These are phyloP conservation scores for Palythoa heliodiscus DNA, from an alignment of 92 coral and sea anemone species.

Conservation along the genomic window DNA sequence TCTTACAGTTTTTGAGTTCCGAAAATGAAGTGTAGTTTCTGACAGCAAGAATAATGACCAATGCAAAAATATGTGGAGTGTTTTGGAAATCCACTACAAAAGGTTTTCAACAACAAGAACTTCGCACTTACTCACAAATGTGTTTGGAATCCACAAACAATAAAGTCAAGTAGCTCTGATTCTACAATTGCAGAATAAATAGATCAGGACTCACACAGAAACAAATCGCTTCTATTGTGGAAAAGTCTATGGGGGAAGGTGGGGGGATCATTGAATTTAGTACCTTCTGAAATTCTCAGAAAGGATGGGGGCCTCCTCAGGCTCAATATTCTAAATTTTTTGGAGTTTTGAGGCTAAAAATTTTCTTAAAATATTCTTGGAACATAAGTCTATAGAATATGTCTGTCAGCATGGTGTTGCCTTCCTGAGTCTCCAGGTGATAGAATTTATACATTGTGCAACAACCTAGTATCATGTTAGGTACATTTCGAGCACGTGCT, in stretches of 20 bases:
- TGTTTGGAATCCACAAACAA: slow-evolving; percentile 14
- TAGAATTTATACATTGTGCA: neutral
- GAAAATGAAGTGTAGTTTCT: slow-evolving; percentile 16
- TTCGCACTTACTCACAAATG: slow-evolving; percentile 14
- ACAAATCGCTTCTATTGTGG: slow-evolving; percentile 5
- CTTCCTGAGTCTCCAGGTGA: neutral
- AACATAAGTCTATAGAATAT: too few relatives aligned
- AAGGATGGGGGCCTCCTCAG: neutral
- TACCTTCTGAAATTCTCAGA: neutral
- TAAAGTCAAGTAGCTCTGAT: slow-evolving; percentile 7
- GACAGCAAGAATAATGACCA: slow-evolving; percentile 5
- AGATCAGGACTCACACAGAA: neutral
- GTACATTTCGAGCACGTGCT: neutral
- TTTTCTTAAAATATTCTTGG: too few relatives aligned
- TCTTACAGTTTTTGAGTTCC: neutral
- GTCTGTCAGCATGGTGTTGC: too few relatives aligned
- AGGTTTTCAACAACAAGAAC: slow-evolving; percentile 16
- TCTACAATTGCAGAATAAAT: slow-evolving; percentile 6
- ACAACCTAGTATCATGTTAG: neutral
- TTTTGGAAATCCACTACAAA: slow-evolving; percentile 16
- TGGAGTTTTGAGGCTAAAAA: too few relatives aligned
- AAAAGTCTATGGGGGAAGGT: neutral
- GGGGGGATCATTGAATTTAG: slow-evolving; percentile 1
- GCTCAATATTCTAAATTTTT: too few relatives aligned
- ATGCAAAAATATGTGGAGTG: slow-evolving; percentile 2